Percentiles rank a stretch among this genome's conserved stretches.
These are phyloP conservation scores for Pandemis cinnamomeana DNA, from an alignment of 2,888 invertebrate genomes.

Conservation along the genomic window DNA sequence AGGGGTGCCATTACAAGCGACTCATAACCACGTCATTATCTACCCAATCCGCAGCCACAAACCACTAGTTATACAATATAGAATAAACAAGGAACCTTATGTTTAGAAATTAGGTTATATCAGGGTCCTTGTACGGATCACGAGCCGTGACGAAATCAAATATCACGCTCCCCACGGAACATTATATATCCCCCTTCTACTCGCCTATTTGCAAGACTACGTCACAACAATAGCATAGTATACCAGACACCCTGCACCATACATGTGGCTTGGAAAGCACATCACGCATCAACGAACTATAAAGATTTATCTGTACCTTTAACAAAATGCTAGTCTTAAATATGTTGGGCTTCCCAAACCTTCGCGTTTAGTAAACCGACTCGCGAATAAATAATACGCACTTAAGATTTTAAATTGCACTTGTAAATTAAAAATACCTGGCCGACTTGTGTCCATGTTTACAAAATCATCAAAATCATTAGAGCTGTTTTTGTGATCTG, in stretches of 20 bases:
- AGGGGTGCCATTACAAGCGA: not conserved
- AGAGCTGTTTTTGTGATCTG: too few species aligned
- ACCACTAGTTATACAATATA: slow-evolving; percentile 1
- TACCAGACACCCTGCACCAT: slow-evolving; percentile 12
- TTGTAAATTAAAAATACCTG: not conserved
- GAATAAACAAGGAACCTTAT: slow-evolving; percentile 23
- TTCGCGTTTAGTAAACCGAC: not conserved
- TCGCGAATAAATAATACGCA: not conserved
- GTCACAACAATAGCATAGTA: slow-evolving; percentile 29
- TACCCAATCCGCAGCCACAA: not conserved
- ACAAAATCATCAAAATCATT: too few species aligned
- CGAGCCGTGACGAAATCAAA: slow-evolving; percentile 69
- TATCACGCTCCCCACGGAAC: slow-evolving; percentile 57
- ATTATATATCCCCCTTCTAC: slow-evolving; percentile 39
- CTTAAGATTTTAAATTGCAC: not conserved
- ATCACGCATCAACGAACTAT: not conserved
- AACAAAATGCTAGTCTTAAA: not conserved
- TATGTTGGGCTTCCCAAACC: not conserved
- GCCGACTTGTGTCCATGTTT: not conserved
- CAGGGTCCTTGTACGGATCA: slow-evolving; percentile 62
- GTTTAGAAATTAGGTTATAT: slow-evolving; percentile 44
- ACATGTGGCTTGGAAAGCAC: not conserved
- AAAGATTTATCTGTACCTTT: not conserved
- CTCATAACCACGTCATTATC: slow-evolving; percentile 1
- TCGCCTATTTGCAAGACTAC: slow-evolving; percentile 27